phyloP scores from a whole-genome alignment of 2,797 vertebrate genomes.

The Dryobates pubescens region DNA sequence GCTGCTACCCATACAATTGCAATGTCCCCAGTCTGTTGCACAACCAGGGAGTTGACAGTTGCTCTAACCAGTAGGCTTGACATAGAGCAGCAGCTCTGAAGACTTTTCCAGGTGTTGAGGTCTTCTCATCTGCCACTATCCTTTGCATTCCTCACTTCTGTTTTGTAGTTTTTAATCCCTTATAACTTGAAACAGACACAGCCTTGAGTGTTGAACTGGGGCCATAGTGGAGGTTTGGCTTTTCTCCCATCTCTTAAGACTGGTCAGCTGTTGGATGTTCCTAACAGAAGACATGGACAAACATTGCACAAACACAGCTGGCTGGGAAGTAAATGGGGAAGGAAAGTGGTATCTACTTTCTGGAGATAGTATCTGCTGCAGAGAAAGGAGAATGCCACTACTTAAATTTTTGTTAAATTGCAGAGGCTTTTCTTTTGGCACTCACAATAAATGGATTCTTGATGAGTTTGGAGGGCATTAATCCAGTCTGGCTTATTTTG shows the following conservation, averaged over 20 bases:
- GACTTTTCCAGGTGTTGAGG: background rate
- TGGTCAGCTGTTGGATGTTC: background rate
- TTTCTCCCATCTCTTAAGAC: background rate
- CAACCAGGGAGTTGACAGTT: background rate
- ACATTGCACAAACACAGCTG: background rate
- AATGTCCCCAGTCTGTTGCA: accelerated
- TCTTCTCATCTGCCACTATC: background rate
- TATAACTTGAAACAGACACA: background rate
- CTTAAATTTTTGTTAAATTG: background rate
- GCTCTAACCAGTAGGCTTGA: background rate
- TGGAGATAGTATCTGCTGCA: background rate
- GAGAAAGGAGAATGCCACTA: background rate
- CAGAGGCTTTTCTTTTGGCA: background rate
- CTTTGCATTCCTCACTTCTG: background rate
- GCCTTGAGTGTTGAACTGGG: background rate
- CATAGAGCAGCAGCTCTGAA: background rate
- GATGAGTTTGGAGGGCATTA: background rate
- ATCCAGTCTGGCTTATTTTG: background rate
- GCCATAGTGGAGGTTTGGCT: background rate
- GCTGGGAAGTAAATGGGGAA: background rate
- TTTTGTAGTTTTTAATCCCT: background rate
- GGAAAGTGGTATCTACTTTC: background rate
- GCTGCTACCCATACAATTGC: background rate
- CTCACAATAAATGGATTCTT: background rate
- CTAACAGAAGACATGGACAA: accelerated